Base-by-base conservation (phyloP, 37 sponge, comb jelly and placozoan species). In the Beroe ovata region DNA sequence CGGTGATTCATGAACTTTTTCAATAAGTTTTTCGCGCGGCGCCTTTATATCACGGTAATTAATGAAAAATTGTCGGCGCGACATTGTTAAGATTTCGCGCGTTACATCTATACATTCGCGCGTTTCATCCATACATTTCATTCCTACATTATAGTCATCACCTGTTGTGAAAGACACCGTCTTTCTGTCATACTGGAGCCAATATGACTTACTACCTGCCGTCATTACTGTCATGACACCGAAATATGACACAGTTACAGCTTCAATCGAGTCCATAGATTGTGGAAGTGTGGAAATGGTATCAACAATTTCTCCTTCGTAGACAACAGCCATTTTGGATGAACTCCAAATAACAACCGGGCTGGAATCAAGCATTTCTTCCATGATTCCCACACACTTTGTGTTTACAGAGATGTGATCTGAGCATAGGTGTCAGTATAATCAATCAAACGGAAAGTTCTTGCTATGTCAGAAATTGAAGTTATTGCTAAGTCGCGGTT, bases 241-340 rank as follows among this genome's bases (percentile, higher is more conserved):
- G 16, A 66, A 66, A 30, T 66, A 66, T 34, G 69, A 66, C 18
- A 66, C 69, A 14, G 69, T 66, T 14, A 66, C 69, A 66, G 69
- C 69, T 29, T 8, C 19, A 14, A 66, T 66, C 3, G 25, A 25
- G 18, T 26, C 30, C 69, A 66, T 66, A 8, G 36, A 29, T 8
- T 66, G 16, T 2, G 69, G 69, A 14, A 66, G 16, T 14, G 35
- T 34, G 14, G 69, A 66, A 37, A 33, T 30, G 19, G 69, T 33
- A 11, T 66, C 36, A 11, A 33, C 69, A 6, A 66, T 33, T 11
- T 66, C 4, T 1, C 1, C 30, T 8, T 66, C 69, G 36, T 34
- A 33, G 8, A 66, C 8, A 6, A 66, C 36, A 34, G 69, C 18
- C 33, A 66, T 34, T 8, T 66, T 25, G 21, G 84, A 20, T 1